Evolutionary conservation across 2,888 invertebrate species (phyloP).

Genomic region (Mythimna loreyi): DNA sequence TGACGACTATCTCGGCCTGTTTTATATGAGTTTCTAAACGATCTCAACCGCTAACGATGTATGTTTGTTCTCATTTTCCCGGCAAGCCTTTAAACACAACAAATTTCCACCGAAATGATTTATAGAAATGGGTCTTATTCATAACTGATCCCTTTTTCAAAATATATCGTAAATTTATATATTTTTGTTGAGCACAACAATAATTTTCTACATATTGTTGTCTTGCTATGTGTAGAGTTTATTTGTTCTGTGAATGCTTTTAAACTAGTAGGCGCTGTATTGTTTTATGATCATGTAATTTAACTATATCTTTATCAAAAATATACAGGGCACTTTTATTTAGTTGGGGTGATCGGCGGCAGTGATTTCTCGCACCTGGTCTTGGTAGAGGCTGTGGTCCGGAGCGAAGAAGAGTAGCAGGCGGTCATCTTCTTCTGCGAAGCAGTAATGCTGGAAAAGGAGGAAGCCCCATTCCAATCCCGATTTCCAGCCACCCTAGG

Average conservation of each 20-base stretch:
- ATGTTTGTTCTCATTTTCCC: constrained; percentile 25
- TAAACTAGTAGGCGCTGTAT: not conserved
- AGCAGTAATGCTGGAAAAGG: no score
- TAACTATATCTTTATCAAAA: no score
- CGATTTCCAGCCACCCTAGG: no score
- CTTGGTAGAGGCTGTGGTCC: no score
- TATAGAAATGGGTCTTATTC: not conserved
- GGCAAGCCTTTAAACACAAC: not conserved
- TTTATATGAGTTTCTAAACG: constrained; percentile 55
- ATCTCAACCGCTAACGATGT: constrained; percentile 52
- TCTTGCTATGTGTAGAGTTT: not conserved
- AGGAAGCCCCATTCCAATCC: no score
- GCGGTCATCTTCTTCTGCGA: no score
- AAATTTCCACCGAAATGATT: constrained; percentile 1
- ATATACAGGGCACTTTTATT: no score
- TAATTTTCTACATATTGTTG: not conserved
- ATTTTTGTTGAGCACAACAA: not conserved
- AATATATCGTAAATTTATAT: not conserved
- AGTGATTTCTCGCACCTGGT: no score
- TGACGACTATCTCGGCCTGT: constrained; percentile 59
- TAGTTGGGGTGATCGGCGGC: no score
- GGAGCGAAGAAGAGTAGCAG: no score
- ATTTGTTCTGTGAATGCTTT: not conserved
- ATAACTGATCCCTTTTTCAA: not conserved
- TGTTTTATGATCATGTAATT: no score